Base-by-base conservation (phyloP, 2,888 invertebrate species). In the Mesorhabditis spiculigera region DNA sequence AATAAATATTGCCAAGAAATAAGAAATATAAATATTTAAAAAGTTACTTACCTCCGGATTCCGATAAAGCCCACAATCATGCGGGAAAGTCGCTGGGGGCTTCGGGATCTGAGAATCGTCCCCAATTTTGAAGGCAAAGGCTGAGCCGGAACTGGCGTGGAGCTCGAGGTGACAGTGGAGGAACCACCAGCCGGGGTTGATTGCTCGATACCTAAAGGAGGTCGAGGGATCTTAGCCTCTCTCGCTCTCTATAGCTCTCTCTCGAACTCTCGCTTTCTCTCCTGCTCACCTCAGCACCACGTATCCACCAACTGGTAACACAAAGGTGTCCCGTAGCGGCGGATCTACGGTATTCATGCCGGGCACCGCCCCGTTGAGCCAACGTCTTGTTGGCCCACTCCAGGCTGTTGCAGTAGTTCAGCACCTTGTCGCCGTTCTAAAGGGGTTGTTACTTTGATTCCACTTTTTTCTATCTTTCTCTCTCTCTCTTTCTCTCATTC, bases 281-380 rank as follows among this genome's bases (percentile, higher is more conserved):
- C 10, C 6, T 45, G n/a, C 69, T 58, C 10, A 81, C 81, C 81
- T 72, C 5, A 86, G 73, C 0, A 82, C 82, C 43, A 83, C 84
- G 70, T 86, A 86, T 4, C 86, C 86, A 6, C 86, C 86, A 43
- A 82, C 79, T 0, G 86, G 86, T 4, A 86, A 75, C 45, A 84
- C 77, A 4, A 86, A 76, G 0, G 86, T 86, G 71, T 86, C 86
- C 58, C 86, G 81, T 44, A 73, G 76, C 4, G 81, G 78, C 13
- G 86, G 80, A 72, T 80, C 80, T 58, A 69, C 70, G 44, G 68
- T 68, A 64, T 76, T 78, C 80, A 82, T 82, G 10, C 75, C 79
- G 6, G 73, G 71, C 16, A 81, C 69, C 4, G 77, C 80, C 10
- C 80, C 82, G 44, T 69, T 73, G 45, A 74, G 8, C 82, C 82